A percentile compares a stretch with the other conserved stretches of the same genome.
phyloP scores from a whole-genome alignment of 2,888 invertebrate genomes.

The Catocala sponsa region DNA sequence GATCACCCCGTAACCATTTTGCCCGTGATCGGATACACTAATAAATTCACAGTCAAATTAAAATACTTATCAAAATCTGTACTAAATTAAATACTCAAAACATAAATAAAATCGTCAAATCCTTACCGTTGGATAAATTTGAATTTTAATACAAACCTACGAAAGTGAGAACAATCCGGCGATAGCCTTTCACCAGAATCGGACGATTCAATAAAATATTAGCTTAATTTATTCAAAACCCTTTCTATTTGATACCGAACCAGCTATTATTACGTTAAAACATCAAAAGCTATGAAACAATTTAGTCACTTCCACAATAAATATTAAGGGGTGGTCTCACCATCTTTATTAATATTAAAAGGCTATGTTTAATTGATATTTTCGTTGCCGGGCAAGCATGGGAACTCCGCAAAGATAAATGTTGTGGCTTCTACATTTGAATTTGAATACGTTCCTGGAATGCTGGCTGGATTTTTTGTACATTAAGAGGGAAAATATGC shows the following conservation, averaged over 20 bases:
- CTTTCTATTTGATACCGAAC: slow-evolving; percentile 31
- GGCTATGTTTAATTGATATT: background rate
- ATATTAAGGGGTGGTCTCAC: slow-evolving; percentile 18
- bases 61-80: background rate
- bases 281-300: slow-evolving; percentile 33
- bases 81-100: slow-evolving; percentile 13
- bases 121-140: slow-evolving; percentile 16
- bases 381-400: no score
- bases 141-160: slow-evolving; percentile 10
- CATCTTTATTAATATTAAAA: background rate
- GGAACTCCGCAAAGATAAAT: no score
- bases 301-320: slow-evolving; percentile 34
- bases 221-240: slow-evolving; percentile 25
- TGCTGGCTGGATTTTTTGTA: no score
- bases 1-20: no score
- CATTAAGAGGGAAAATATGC: no score
- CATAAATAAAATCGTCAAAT: slow-evolving; percentile 14
- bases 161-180: slow-evolving; percentile 18
- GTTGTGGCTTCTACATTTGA: no score
- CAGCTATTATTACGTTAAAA: slow-evolving; percentile 38
- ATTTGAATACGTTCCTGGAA: no score
- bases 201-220: slow-evolving; percentile 33
- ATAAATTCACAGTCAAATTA: no score
- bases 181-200: slow-evolving; percentile 22
- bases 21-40: no score